Percentiles rank a stretch among this genome's conserved stretches.
phyloP scores from a whole-genome alignment of 2,797 vertebrate species.

The Amniataba percoides region DNA sequence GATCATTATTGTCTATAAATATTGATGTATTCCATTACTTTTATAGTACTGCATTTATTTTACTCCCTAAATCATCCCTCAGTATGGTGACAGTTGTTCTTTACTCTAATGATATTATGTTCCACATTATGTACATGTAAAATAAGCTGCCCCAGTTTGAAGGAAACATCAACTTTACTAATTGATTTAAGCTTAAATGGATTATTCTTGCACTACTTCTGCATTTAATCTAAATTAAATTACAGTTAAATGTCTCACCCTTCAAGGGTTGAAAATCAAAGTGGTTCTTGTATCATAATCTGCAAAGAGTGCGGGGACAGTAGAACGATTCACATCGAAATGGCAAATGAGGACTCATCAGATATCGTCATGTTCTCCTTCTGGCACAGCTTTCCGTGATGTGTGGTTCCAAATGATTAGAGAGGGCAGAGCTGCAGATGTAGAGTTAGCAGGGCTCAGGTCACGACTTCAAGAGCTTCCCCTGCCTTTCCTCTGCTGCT shows the following conservation, averaged over 20 bases:
- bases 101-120: neutral
- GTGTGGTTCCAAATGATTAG: conserved; percentile 52
- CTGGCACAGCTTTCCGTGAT: conserved; percentile 18
- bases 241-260: neutral
- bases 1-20: neutral
- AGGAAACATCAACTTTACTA: neutral
- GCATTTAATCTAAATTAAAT: neutral
- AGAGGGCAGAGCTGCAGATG: conserved; percentile 46
- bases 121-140: neutral
- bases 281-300: conserved; percentile 37
- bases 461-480: conserved; percentile 62
- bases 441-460: conserved; percentile 51
- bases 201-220: conserved; percentile 17
- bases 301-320: conserved; percentile 35
- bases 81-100: neutral
- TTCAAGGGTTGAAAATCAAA: conserved; percentile 51
- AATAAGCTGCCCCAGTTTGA: neutral
- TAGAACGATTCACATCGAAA: conserved; percentile 45
- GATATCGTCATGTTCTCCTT: conserved; percentile 40
- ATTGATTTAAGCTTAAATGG: conserved; percentile 11
- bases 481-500: conserved; percentile 63
- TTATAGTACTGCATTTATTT: neutral
- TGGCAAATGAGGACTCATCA: conserved; percentile 30
- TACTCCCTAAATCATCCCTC: neutral
- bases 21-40: neutral